A percentile compares a stretch with the other conserved stretches of the same genome.
These are phyloP conservation scores for Laothoe populi DNA, from an alignment of 2,888 invertebrate genomes.

Conservation along the genomic window DNA sequence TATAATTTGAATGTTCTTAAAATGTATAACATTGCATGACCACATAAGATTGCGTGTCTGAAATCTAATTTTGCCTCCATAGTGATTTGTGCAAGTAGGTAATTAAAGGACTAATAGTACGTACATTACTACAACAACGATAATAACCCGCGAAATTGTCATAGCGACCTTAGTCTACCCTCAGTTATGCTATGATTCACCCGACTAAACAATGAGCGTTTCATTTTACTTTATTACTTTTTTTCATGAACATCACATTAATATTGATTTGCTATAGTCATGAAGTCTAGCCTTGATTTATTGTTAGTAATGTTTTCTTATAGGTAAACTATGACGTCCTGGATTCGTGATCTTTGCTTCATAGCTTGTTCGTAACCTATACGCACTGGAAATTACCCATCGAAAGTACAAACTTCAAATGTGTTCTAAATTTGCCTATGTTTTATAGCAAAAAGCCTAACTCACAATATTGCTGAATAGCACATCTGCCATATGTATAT, in stretches of 20 bases:
- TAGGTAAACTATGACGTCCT: no score
- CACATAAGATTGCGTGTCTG: not conserved
- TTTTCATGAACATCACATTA: slow-evolving; percentile 4
- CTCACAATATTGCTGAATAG: not conserved
- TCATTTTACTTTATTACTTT: slow-evolving; percentile 10
- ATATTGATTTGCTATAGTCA: not conserved
- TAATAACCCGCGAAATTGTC: slow-evolving; percentile 12
- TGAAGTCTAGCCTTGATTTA: not conserved
- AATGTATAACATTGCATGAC: no score
- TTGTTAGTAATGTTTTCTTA: not conserved
- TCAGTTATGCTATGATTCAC: slow-evolving; percentile 17
- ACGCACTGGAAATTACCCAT: no score
- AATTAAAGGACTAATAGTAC: not conserved
- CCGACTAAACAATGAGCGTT: not conserved
- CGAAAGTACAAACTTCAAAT: not conserved
- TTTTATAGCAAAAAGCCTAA: not conserved
- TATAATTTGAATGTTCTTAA: no score
- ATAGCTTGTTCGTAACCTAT: no score
- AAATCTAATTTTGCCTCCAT: not conserved
- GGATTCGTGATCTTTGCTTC: no score
- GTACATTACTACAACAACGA: no score
- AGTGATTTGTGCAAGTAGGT: not conserved
- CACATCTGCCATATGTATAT: not conserved
- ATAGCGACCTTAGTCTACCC: slow-evolving; percentile 2
- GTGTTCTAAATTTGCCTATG: not conserved